Evolutionary conservation across 92 coral and sea anemone genomes (phyloP), one percentile per base, ranked within the genome.

Genomic region (Porites divaricata): DNA sequence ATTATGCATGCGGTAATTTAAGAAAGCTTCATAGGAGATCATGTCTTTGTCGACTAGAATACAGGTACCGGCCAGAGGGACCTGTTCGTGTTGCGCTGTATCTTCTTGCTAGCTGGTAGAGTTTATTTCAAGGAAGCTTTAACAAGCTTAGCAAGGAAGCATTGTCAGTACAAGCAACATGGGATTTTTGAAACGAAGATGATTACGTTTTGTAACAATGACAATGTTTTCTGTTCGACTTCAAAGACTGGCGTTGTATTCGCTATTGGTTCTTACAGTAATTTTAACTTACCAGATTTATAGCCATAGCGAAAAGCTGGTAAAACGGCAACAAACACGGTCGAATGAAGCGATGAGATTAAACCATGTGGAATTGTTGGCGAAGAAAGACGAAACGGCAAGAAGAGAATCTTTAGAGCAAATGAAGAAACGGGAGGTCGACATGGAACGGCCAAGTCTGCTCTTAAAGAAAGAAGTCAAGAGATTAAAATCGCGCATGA

Each of bases 161-260:
- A 35, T n/a, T n/a, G n/a, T n/a, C n/a, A n/a, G n/a, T n/a, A n/a
- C n/a, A n/a, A n/a, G 0, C 7, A 35, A 35, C 0, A 63, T 62
- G 28, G 81, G 53, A 80, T 49, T 26, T 51, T 21, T 49, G 54
- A 66, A 64, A 35, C 72, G 41, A 86, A 79, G 72, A 80, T 71
- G 70, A 76, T 63, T 54, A 26, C 9, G 75, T 45, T 24, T 53
- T 49, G 10, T 58, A 76, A 57, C 69, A 74, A 93, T 93, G 97
- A 95, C 87, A n/a, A 69, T 90, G 48, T 80, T 89, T 61, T 91
- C 98, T 62, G 71, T 92, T 74, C 88, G 89, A 72, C 73, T 94
- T 71, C 95, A 89, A 66, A 85, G 98, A 73, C 63, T 83, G 11
- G 87, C 87, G 4, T 50, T 93, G 20, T 94, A 92, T 83, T 57